These are phyloP conservation scores for Mugil cephalus DNA, from an alignment of 2,113 vertebrate genomes.

Conservation along the genomic window DNA sequence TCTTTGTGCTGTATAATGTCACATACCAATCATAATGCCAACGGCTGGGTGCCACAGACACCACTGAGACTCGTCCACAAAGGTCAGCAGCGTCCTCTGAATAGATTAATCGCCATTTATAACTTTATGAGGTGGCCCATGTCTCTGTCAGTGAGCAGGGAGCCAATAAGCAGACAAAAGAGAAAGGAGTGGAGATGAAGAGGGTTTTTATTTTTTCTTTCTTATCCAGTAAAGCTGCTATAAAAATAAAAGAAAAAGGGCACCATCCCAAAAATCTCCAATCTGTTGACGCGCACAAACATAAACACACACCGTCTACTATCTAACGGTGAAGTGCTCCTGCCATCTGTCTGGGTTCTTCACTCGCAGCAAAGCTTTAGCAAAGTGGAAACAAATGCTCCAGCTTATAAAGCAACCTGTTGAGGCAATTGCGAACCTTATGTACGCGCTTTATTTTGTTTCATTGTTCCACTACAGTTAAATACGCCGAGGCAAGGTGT, in stretches of 20 bases:
- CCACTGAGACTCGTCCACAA: slow-evolving; percentile 64
- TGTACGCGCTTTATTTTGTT: slow-evolving; percentile 49
- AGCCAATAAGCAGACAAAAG: not conserved
- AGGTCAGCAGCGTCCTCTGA: slow-evolving; percentile 67
- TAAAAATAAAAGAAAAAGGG: not conserved
- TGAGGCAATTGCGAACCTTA: slow-evolving; percentile 25
- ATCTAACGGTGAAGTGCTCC: slow-evolving; percentile 36
- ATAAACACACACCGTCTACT: slow-evolving; percentile 22
- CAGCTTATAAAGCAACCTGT: slow-evolving; percentile 17
- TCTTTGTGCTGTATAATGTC: slow-evolving; percentile 62
- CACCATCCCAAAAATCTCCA: slow-evolving; percentile 19
- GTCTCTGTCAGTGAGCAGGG: slow-evolving; percentile 7
- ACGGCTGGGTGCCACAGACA: slow-evolving; percentile 52
- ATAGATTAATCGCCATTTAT: slow-evolving; percentile 54
- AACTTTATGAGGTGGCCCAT: slow-evolving; percentile 38
- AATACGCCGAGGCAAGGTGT: slow-evolving; percentile 23
- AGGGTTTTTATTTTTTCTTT: not conserved
- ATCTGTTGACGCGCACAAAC: slow-evolving; percentile 30
- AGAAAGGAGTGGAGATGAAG: not conserved
- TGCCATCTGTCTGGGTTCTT: slow-evolving; percentile 48
- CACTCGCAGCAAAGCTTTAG: slow-evolving; percentile 14
- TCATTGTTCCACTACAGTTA: slow-evolving; percentile 36
- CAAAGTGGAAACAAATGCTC: slow-evolving; percentile 45
- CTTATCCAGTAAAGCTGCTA: not conserved
- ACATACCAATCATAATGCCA: slow-evolving; percentile 57